Conservation (phyloP, 2,888 invertebrate genomes). For the Halocaridina rubra region DNA sequence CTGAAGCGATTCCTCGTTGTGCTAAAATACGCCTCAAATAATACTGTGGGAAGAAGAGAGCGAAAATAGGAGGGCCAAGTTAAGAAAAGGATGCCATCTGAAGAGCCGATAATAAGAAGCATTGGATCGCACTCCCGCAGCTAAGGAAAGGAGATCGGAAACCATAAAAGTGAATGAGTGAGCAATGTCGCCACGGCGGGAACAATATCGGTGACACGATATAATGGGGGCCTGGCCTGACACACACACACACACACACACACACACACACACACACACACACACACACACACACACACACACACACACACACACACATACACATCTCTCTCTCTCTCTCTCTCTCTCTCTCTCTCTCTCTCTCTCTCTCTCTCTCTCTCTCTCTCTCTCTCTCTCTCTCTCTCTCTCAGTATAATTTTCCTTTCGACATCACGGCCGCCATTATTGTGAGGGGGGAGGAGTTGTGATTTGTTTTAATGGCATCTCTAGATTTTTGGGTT, state of each 20-base stretch:
- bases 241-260: not conserved
- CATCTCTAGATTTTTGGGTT: too few species aligned
- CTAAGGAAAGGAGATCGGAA: constrained; percentile 6
- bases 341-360: not conserved
- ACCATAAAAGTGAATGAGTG: constrained; percentile 8
- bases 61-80: too few species aligned
- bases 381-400: constrained; percentile 1
- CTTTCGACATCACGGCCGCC: not conserved
- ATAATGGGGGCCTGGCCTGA: not conserved
- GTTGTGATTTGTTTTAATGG: not conserved
- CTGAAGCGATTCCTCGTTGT: too few species aligned
- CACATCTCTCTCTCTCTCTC: not conserved
- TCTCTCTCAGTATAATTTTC: not conserved
- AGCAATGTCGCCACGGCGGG: not conserved
- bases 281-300: not conserved
- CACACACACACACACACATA: not conserved
- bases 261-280: not conserved
- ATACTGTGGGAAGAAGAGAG: not conserved
- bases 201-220: not conserved
- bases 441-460: not conserved
- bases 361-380: not conserved
- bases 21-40: too few species aligned
- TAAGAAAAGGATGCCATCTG: not conserved
- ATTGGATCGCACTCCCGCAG: not conserved
- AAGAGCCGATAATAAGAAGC: not conserved